Evolutionary conservation across 1,140 invertebrate genomes (phyloP).

Genomic region (Ceratoteleas bidentatus): DNA sequence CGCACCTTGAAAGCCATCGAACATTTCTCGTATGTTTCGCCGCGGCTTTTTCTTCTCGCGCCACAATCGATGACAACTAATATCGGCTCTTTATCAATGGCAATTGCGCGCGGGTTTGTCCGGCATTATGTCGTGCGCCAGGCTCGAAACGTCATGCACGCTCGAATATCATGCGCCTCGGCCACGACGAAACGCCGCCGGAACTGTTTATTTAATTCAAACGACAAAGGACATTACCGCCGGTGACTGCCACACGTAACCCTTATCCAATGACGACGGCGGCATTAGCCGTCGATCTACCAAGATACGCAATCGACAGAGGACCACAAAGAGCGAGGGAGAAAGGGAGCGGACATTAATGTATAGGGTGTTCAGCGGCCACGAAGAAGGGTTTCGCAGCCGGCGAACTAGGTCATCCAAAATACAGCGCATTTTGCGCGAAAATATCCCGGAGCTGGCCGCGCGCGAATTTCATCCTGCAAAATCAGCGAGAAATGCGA

Average conservation of each 20-base stretch:
- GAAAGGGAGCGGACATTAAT: conserved; percentile 59
- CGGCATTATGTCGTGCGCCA: conserved; percentile 34
- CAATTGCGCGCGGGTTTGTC: conserved; percentile 41
- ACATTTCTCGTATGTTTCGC: conserved; percentile 16
- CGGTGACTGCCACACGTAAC: conserved; percentile 51
- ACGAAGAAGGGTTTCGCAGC: conserved; percentile 58
- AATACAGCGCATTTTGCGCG: conserved; percentile 50
- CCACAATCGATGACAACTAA: conserved; percentile 44
- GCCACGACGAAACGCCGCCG: conserved; percentile 55
- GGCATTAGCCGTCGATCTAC: conserved; percentile 65
- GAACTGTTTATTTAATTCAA: conserved; percentile 68
- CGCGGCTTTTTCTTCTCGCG: conserved; percentile 2
- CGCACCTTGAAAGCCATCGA: neutral
- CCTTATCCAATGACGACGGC: conserved; percentile 60
- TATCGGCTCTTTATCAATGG: conserved; percentile 44
- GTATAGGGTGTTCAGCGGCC: conserved; percentile 62
- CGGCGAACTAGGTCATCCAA: conserved; percentile 62
- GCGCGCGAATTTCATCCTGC: no score
- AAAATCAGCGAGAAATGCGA: no score
- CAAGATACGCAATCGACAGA: conserved; percentile 67
- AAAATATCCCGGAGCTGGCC: conserved; percentile 32
- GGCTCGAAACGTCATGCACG: conserved; percentile 51
- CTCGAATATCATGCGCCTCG: conserved; percentile 47
- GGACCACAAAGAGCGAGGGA: conserved; percentile 58
- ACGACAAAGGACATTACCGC: conserved; percentile 67